Base-by-base conservation (phyloP, 1,140 invertebrate species). In the Nomia melanderi region DNA sequence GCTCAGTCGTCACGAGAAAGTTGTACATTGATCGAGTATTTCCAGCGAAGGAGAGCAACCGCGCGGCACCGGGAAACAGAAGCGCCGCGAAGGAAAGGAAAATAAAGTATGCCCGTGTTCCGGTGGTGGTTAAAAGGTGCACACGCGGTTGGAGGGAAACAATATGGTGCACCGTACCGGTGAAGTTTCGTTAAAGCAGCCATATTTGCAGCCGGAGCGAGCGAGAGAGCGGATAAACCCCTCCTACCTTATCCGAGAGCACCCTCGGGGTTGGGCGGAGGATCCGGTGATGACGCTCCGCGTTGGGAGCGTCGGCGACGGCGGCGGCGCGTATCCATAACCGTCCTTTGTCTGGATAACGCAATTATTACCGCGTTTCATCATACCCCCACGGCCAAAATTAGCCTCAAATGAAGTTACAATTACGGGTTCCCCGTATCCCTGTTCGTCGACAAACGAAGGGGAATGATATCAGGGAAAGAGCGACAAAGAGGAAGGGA, bases 351-450 rank as follows among this genome's bases (percentile, higher is more conserved):
- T 92, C 90, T 91, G 82, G 88, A 85, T 92, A 92, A 92, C 85
- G 83, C 88, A 90, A 92, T 92, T 92, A 92, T 92, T 91, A 91
- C 89, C 85, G 88, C 88, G 90, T 92, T 92, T 92, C 90, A 92
- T 92, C 91, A 92, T 92, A 92, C 88, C 86, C 89, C 88, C 88
- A 69, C 78, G 86, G 75, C 86, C 85, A 85, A 90, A 92, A 92
- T 92, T 92, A 92, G 92, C 90, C 88, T 90, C 90, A 92, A 92
- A 92, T 91, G 91, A 92, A 92, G 91, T 92, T 92, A 92, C 91
- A 92, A 92, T 92, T 92, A 92, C 90, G 87, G 86, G 77, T 78
- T 84, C 88, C 83, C 78, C 79, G 75, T 76, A 76, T 87, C 75
- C 57, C 77, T 64, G 54, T 17, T 78, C 67, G 50, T 12, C 79